Conservation (phyloP, 2,888 invertebrate species). For the Microdon myrmicae region DNA sequence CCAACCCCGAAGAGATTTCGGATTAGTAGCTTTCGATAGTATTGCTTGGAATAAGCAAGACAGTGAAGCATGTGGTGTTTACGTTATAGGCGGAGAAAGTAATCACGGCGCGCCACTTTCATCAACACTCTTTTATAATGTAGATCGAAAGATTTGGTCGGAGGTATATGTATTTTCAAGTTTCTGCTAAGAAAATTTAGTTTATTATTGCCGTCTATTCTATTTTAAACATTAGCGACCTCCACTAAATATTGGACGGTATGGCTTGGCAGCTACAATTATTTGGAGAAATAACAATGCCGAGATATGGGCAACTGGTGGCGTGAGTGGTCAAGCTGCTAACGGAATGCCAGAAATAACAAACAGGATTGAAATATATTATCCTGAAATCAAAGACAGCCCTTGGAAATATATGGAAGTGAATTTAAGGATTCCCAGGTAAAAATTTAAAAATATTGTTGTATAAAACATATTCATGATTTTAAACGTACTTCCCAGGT, state of each 20-base stretch:
- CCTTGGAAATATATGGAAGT: conserved; percentile 23
- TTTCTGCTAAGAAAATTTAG: conserved; percentile 20
- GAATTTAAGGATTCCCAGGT: conserved; percentile 39
- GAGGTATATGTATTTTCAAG: conserved; percentile 48
- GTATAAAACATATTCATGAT: too few relatives aligned
- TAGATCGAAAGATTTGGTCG: conserved; percentile 54
- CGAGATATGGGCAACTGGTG: conserved; percentile 79
- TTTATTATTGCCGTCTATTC: conserved; percentile 25
- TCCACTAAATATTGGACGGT: conserved; percentile 56
- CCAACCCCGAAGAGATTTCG: conserved; percentile 75
- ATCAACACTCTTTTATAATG: conserved; percentile 56
- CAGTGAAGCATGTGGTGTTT: conserved; percentile 63
- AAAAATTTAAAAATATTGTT: too few relatives aligned
- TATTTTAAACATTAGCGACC: conserved; percentile 56
- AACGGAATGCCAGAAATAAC: conserved; percentile 49
- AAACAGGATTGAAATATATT: conserved; percentile 56
- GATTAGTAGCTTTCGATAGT: conserved; percentile 73
- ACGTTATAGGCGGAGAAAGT: conserved; percentile 78
- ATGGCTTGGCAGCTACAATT: conserved; percentile 56
- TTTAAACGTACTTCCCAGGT: too few relatives aligned
- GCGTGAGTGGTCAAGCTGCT: conserved; percentile 68
- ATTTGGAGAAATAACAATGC: conserved; percentile 45
- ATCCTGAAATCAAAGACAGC: conserved; percentile 33
- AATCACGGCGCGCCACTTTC: conserved; percentile 67
- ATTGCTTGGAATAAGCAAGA: conserved; percentile 10